Evolutionary conservation across 2,888 invertebrate genomes (phyloP).

Genomic region (Drosophila monieri): DNA sequence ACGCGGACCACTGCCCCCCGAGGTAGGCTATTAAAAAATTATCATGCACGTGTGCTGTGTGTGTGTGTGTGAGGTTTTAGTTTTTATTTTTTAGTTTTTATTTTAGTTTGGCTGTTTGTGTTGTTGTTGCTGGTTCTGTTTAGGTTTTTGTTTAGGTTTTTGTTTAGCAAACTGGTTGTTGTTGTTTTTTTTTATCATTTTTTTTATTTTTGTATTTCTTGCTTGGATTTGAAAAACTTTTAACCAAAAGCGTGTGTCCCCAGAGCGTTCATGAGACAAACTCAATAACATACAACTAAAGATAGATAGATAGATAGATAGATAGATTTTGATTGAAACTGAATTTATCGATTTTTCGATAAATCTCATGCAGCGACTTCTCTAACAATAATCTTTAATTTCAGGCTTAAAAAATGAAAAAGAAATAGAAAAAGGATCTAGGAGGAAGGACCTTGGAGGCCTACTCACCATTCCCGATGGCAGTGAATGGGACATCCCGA

Average conservation of each 20-base stretch:
- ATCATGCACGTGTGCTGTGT: slow-evolving; percentile 27
- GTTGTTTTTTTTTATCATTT: too few species aligned
- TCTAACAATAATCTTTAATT: too few species aligned
- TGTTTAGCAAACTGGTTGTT: slow-evolving; percentile 44
- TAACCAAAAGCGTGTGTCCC: slow-evolving; percentile 73
- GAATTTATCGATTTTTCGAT: too few species aligned
- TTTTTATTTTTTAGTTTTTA: neutral
- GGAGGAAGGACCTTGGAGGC: slow-evolving; percentile 8
- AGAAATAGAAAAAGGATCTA: neutral
- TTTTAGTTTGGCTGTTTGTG: slow-evolving; percentile 27
- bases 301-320: neutral
- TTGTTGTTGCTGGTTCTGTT: slow-evolving; percentile 45
- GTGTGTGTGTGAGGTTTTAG: slow-evolving; percentile 7
- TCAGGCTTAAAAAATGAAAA: neutral
- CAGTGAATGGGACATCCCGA: slow-evolving; percentile 84
- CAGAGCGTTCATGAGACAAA: slow-evolving; percentile 78
- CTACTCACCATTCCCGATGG: slow-evolving; percentile 84
- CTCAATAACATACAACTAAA: slow-evolving; percentile 73
- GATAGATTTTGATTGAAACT: too few species aligned
- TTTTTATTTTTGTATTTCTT: slow-evolving; percentile 14
- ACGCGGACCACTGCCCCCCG: slow-evolving; percentile 15
- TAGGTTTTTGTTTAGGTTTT: slow-evolving; percentile 43
- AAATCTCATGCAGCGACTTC: too few species aligned
- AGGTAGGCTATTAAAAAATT: slow-evolving; percentile 12
- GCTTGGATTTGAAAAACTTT: slow-evolving; percentile 15